Evolutionary conservation across 2,113 vertebrate genomes (phyloP).

Genomic region (Odontophorus gujanensis): DNA sequence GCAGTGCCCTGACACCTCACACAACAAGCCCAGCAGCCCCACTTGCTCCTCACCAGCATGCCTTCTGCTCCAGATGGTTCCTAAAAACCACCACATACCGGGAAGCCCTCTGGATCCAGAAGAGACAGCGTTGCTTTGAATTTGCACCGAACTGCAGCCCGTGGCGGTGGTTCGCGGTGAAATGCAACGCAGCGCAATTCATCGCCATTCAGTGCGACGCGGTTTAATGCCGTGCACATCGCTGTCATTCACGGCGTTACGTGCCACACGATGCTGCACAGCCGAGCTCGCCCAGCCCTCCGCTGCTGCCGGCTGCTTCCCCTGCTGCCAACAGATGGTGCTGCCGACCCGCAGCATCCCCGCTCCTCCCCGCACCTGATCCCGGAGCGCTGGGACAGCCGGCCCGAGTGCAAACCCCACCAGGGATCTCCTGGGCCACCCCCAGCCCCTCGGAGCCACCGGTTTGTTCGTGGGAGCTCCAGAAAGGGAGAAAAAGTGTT

Average conservation of each 20-base stretch:
- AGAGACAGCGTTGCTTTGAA: neutral
- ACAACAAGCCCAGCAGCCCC: neutral
- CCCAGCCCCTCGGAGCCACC: neutral
- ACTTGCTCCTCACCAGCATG: neutral
- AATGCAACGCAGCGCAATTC: too few species aligned
- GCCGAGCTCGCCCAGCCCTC: neutral
- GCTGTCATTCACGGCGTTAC: too few species aligned
- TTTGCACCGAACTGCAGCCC: too few species aligned
- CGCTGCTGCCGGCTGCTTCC: neutral
- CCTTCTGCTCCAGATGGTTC: neutral
- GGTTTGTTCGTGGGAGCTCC: neutral
- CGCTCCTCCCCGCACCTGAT: neutral
- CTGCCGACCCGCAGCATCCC: neutral
- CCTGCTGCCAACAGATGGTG: conserved; percentile 35
- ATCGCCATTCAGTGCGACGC: too few species aligned
- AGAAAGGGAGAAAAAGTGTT: neutral
- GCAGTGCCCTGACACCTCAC: neutral
- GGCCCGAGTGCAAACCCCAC: neutral
- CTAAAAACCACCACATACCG: neutral
- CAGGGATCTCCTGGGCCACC: neutral
- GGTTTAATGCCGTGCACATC: too few species aligned
- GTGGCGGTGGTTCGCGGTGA: too few species aligned
- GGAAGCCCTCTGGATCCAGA: rapidly evolving
- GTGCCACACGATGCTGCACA: neutral
- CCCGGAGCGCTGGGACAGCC: neutral